These are phyloP conservation scores for Ochropacha duplaris DNA, from an alignment of 2,888 invertebrate genomes.

Conservation along the genomic window DNA sequence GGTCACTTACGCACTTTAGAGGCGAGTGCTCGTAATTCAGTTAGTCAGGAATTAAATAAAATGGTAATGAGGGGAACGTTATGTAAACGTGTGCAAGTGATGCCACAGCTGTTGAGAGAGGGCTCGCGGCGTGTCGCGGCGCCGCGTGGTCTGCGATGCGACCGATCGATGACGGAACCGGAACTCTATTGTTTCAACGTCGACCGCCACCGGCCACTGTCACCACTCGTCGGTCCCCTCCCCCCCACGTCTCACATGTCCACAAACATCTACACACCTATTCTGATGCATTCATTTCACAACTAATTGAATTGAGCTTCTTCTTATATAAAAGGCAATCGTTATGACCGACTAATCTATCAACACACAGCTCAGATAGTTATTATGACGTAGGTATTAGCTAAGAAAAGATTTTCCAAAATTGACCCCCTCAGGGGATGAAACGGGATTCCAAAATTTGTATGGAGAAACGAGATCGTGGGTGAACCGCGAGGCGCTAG, in stretches of 20 bases:
- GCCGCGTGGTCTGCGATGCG: conserved; percentile 47
- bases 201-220: conserved; percentile 24
- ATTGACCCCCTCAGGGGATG: too few relatives aligned
- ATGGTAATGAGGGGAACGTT: background rate
- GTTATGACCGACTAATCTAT: too few relatives aligned
- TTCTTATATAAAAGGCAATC: background rate
- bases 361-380: too few relatives aligned
- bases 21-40: background rate
- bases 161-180: conserved; percentile 51
- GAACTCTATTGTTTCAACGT: conserved; percentile 57
- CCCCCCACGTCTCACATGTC: too few relatives aligned
- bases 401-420: too few relatives aligned
- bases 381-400: too few relatives aligned
- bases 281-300: background rate
- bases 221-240: too few relatives aligned
- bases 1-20: too few relatives aligned
- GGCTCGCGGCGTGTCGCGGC: too few relatives aligned
- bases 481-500: too few relatives aligned
- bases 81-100: conserved; percentile 13
- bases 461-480: too few relatives aligned
- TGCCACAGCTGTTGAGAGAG: conserved; percentile 13
- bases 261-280: background rate
- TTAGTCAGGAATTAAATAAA: background rate
- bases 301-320: background rate
- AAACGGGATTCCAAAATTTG: too few relatives aligned